Percentiles rank a stretch among this genome's conserved stretches.
Evolutionary conservation across 2,797 vertebrate genomes (phyloP).

Genomic region (Picus viridis): DNA sequence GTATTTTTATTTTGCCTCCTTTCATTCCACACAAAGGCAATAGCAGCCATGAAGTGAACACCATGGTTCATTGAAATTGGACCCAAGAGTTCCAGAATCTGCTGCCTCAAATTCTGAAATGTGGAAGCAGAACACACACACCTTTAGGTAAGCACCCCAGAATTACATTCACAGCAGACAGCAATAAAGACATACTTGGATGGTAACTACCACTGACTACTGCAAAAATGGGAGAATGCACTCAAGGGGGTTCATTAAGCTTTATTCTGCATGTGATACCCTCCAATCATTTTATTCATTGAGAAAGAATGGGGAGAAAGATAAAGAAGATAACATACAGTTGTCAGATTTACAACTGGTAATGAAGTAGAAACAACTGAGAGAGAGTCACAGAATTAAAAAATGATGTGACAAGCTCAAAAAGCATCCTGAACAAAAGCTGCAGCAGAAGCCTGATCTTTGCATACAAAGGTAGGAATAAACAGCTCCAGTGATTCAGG

Average conservation of each 20-base stretch:
- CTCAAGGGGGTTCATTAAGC: background rate
- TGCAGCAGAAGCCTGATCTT: background rate
- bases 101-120: slow-evolving; percentile 93
- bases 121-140: background rate
- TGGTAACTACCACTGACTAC: background rate
- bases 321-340: background rate
- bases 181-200: background rate
- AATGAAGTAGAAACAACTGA: background rate
- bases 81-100: slow-evolving; percentile 95
- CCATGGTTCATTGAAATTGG: slow-evolving; percentile 99
- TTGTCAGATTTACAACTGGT: background rate
- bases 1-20: slow-evolving; percentile 88
- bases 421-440: background rate
- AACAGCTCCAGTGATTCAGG: background rate
- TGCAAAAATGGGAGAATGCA: background rate
- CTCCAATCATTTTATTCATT: background rate
- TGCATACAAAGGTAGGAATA: background rate
- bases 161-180: background rate
- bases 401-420: background rate
- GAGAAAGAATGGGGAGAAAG: background rate
- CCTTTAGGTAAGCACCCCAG: background rate
- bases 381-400: background rate
- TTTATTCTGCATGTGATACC: background rate
- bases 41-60: slow-evolving; percentile 98
- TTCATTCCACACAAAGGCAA: slow-evolving; percentile 99